Evolutionary conservation across 2,888 invertebrate species (phyloP), one percentile per base, ranked within the genome.

Genomic region (Taphrorychus bicolor): DNA sequence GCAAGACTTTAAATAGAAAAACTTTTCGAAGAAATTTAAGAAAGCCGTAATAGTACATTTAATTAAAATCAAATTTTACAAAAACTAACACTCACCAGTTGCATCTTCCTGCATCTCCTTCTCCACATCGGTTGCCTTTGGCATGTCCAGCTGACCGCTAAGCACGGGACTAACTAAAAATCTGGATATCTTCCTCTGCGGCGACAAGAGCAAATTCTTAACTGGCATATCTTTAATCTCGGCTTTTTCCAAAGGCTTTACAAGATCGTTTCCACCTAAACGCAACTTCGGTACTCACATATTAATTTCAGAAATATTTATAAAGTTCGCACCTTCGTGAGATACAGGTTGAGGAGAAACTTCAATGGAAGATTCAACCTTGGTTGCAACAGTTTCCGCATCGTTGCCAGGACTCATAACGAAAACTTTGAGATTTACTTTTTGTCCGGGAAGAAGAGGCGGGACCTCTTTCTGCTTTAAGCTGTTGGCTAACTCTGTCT

Each of bases 101-200:
- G 32, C 32, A 11, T 11, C 11, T 11, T 32, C 32, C 11, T 11
- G 32, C 1, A 32, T 32, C 3, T 32, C 32, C 1, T 9, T 32
- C 3, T 32, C 32, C 32, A 11, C 7, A 11, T 32, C 32, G 11
- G 11, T 7, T 32, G 9, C 80, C 71, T 80, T 81, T 0, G 83
- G 81, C 57, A 83, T 66, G 65, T 81, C 81, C 60, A 84, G 80
- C 72, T 83, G 86, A 5, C 81, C 82, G 76, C 89, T 89, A 24
- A 90, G 85, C 1, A 93, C 92, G 18, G 93, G 92, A 80, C 92
- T 93, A 73, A 93, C 92, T 79, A 92, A 86, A 82, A 93, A 93
- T 64, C 93, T 84, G 23, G 93, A 93, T 75, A 93, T 91, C 80
- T 93, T 93, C 66, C 92, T 84, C 73, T 87, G 87, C 5, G 85